A percentile compares a stretch with the other conserved stretches of the same genome.
Evolutionary conservation across 2,113 vertebrate genomes (phyloP).

Genomic region (western clawed frog (Xenopus tropicalis)): UCB_Xtro_10.0 CM004443.2:190872501-190873000

Average conservation of each 20-base stretch:
- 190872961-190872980: no score
- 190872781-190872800: constrained; percentile 15
- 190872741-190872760: not conserved
- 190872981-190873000: no score
- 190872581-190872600: constrained; percentile 83
- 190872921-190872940: no score
- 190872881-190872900: not conserved
- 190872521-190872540: constrained; percentile 36
- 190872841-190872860: constrained; percentile 59
- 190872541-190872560: constrained; percentile 28
- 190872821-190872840: constrained; percentile 15
- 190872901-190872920: not conserved
- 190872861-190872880: constrained; percentile 70
- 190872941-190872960: no score
- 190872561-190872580: constrained; percentile 68
- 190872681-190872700: constrained; percentile 15
- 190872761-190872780: not conserved
- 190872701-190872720: constrained; percentile 27
- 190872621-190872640: constrained; percentile 91
- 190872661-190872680: constrained; percentile 73
- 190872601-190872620: constrained; percentile 75
- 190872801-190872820: constrained; percentile 11
- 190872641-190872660: constrained; percentile 97
- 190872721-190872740: not conserved
- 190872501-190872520: constrained; percentile 20